A percentile compares a stretch with the other conserved stretches of the same genome.
Evolutionary conservation across 1,140 invertebrate genomes (phyloP).

Genomic region (Caenorhabditis brenneri): DNA sequence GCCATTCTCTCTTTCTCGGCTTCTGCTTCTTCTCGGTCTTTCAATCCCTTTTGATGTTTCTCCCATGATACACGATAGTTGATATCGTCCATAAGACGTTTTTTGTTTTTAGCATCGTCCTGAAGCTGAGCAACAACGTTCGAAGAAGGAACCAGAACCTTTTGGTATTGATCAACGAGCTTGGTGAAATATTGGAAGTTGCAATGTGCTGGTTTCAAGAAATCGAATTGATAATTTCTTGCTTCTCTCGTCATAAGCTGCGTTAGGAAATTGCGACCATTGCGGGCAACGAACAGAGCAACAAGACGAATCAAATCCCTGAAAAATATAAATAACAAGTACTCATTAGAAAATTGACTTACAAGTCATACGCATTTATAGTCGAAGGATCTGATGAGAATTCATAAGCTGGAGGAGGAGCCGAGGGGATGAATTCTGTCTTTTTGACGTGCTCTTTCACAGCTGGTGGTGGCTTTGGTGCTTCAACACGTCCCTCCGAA

Average conservation of each 20-base stretch:
- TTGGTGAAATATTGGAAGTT: conserved; percentile 98
- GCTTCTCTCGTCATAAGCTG: conserved; percentile 98
- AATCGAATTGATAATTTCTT: conserved; percentile 98
- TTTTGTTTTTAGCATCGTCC: conserved; percentile 45
- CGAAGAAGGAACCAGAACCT: conserved; percentile 65
- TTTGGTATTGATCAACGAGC: conserved; percentile 93
- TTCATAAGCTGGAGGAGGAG: conserved; percentile 93
- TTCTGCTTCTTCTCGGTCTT: conserved; percentile 77
- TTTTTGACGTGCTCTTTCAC: conserved; percentile 81
- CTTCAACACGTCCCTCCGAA: neutral
- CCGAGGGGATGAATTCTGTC: conserved; percentile 87
- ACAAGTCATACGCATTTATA: conserved; percentile 96
- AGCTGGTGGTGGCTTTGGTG: conserved; percentile 80
- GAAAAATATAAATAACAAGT: conserved; percentile 64
- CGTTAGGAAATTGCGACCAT: conserved; percentile 95
- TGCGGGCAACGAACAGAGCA: conserved; percentile 96
- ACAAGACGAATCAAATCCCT: conserved; percentile 97
- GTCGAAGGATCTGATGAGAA: conserved; percentile 97
- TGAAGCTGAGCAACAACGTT: conserved; percentile 62
- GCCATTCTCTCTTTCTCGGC: conserved; percentile 91
- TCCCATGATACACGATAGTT: conserved; percentile 95
- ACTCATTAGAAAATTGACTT: conserved; percentile 71
- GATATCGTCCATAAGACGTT: conserved; percentile 83
- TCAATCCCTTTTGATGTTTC: conserved; percentile 87
- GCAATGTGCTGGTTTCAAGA: conserved; percentile 94